Conservation (phyloP, 2,888 invertebrate species). For the Zele albiditarsus region DNA sequence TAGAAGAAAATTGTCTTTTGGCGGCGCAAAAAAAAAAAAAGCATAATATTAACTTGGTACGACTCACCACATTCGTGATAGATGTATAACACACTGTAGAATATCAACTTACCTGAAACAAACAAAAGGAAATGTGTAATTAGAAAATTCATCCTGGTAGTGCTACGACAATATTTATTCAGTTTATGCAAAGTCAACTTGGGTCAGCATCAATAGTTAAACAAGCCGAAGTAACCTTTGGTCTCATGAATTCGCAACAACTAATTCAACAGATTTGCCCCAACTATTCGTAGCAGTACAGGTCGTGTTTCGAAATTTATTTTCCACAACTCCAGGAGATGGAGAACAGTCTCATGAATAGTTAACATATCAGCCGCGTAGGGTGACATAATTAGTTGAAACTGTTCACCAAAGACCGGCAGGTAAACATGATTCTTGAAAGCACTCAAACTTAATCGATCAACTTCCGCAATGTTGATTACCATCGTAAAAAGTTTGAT, state of each 20-base stretch:
- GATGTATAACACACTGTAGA: not conserved
- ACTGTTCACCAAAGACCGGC: not conserved
- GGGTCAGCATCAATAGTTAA: not conserved
- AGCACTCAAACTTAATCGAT: not conserved
- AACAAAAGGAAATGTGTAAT: conserved; percentile 18
- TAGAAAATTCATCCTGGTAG: conserved; percentile 7
- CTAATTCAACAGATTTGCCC: conserved; percentile 13
- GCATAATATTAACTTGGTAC: not conserved
- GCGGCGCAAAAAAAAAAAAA: not conserved
- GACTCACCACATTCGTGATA: conserved; percentile 26
- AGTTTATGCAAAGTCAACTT: not conserved
- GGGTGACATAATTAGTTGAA: not conserved
- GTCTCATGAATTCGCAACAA: conserved; percentile 16
- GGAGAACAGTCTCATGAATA: not conserved
- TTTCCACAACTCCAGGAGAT: not conserved
- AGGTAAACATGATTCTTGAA: not conserved
- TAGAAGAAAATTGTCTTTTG: not conserved
- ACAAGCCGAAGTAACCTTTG: not conserved
- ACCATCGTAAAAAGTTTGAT: too few species aligned
- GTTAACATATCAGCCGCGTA: not conserved
- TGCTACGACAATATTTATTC: not conserved
- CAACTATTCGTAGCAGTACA: not conserved
- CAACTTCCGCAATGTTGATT: not conserved
- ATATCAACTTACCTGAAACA: conserved; percentile 38
- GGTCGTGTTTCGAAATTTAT: not conserved